Evolutionary conservation across 2,888 invertebrate species (phyloP).

Genomic region (Drosophila phalerata): DNA sequence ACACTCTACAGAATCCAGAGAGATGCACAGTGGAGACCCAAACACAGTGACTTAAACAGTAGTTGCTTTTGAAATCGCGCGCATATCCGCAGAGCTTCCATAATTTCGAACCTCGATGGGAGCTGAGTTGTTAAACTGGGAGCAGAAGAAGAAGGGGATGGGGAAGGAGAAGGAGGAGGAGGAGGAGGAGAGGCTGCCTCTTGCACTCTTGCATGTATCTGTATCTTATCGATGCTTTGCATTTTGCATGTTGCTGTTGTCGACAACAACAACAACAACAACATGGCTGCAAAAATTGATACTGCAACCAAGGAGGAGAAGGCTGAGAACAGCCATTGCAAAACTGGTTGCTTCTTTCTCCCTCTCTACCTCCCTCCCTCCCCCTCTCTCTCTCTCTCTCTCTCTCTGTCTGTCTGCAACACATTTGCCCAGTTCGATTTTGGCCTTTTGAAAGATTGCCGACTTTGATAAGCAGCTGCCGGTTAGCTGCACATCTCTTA

Average conservation of each 20-base stretch:
- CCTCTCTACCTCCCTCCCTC: neutral
- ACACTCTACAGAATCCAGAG: neutral
- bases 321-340: slow-evolving; percentile 55
- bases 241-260: slow-evolving; percentile 80
- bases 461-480: slow-evolving; percentile 83
- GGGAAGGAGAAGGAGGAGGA: neutral
- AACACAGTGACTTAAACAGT: slow-evolving; percentile 63
- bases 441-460: slow-evolving; percentile 85
- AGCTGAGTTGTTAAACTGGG: neutral
- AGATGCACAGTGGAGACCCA: slow-evolving; percentile 5
- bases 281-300: slow-evolving; percentile 52
- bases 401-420: slow-evolving; percentile 1
- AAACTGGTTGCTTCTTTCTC: slow-evolving; percentile 57
- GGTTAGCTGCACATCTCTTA: slow-evolving; percentile 38
- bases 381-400: neutral
- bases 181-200: neutral
- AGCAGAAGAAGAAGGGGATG: neutral
- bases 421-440: slow-evolving; percentile 54
- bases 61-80: slow-evolving; percentile 82
- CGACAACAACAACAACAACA: slow-evolving; percentile 65
- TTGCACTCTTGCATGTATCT: slow-evolving; percentile 37
- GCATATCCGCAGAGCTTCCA: slow-evolving; percentile 82
- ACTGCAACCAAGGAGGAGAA: slow-evolving; percentile 12
- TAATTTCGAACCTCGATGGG: slow-evolving; percentile 61
- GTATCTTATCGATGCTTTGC: slow-evolving; percentile 82